Evolutionary conservation across 30 jellyfish, hydroid and myxozoan genomes (phyloP).

Genomic region (Aurelia sp.): DNA sequence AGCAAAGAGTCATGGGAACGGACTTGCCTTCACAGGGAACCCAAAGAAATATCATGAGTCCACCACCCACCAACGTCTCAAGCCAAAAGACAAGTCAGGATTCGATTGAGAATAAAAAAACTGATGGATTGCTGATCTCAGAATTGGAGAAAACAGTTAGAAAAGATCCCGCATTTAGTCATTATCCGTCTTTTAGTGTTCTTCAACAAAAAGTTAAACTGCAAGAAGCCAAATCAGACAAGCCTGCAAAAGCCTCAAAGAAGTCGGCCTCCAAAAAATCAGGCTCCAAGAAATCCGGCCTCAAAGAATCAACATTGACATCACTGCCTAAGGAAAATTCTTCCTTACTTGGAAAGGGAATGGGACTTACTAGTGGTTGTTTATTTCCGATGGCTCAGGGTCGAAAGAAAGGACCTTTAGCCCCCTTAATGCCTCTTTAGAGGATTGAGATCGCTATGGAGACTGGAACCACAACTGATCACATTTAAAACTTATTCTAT

Average conservation of each 20-base stretch:
- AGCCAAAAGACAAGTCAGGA: no score
- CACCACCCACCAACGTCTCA: no score
- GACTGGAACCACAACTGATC: no score
- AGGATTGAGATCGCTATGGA: no score
- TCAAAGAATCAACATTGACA: background rate
- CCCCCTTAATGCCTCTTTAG: constrained; percentile 8
- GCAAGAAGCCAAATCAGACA: constrained; percentile 1
- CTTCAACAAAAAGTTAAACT: background rate
- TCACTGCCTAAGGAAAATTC: constrained; percentile 3
- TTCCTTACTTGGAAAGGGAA: background rate
- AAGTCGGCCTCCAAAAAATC: no score
- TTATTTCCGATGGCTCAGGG: background rate
- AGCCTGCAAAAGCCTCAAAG: no score
- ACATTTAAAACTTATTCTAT: no score
- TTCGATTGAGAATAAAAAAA: no score
- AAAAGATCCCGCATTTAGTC: constrained; percentile 10
- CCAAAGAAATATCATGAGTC: no score
- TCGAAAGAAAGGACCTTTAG: constrained; percentile 10
- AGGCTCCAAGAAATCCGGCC: no score
- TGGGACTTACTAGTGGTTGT: background rate
- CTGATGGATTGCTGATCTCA: background rate
- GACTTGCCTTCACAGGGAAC: no score
- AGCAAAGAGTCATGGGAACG: no score
- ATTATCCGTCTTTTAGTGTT: constrained; percentile 11
- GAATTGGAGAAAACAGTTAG: background rate